Evolutionary conservation across 2,113 vertebrate genomes (phyloP), one percentile per base, ranked within the genome.

Genomic region (Myanophis thanlyinensis): DNA sequence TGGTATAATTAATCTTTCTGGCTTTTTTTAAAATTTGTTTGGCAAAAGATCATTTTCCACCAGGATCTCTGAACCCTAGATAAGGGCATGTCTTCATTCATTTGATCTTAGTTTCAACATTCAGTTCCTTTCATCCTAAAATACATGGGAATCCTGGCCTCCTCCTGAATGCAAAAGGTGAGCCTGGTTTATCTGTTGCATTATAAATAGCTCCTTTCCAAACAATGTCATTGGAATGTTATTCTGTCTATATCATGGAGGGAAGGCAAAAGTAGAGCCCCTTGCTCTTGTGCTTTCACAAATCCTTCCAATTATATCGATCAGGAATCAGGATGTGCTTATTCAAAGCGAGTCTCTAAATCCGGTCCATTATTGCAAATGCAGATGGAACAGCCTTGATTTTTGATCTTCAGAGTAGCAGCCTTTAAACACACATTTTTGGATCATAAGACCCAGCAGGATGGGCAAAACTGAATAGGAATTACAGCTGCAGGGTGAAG

Each of bases 121-220:
- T 96, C 92, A 59, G 93, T 40, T 56, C 18, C 35, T 95, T 95
- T 96, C 89, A 91, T 93, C 89, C 89, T 44, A 91, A 93, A 95
- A 86, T 85, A 62, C 89, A 96, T 94, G 91, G 94, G 93, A 96
- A 97, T 95, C 67, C 93, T 3, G 90, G 48, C 93, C 91, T 97
- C 95, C 93, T 88, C 91, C 85, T 96, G 90, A 95, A 95, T 90
- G 91, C 47, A 93, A 97, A 96, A 95, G 93, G 93, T 89, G 89
- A 95, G 54, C 62, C 80, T 93, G 94, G 93, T 94, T 89, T 73
- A 27, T 94, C 25, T 96, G 67, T 94, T 27, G 94, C 48, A 93
- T 97, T 97, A 97, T 96, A 97, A 97, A 97, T 95, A 97, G 93
- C 86, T 87, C 20, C 53, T 94, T 96, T 96, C 90, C 92, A 96